phyloP scores from a whole-genome alignment of 2,113 vertebrate genomes.

The Onychorhynchus coronatus region DNA sequence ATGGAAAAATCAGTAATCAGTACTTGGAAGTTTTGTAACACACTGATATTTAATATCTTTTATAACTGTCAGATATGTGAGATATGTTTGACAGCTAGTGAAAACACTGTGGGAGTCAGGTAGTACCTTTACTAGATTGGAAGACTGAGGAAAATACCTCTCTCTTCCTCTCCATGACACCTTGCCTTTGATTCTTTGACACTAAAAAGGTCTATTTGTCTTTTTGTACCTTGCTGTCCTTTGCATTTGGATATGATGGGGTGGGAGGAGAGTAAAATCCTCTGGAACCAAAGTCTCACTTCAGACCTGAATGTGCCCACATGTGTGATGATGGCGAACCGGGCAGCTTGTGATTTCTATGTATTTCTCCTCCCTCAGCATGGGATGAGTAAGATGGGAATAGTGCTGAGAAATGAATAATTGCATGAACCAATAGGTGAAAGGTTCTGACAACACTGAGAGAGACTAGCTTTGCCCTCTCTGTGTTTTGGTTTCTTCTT shows the following conservation, averaged over 20 bases:
- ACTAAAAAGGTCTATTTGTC: background rate
- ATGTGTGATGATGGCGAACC: background rate
- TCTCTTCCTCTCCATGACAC: background rate
- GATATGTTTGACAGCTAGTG: slow-evolving; percentile 9
- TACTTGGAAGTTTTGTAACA: background rate
- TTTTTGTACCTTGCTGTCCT: background rate
- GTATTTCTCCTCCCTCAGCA: background rate
- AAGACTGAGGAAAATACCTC: background rate
- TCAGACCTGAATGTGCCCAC: background rate
- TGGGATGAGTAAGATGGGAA: background rate
- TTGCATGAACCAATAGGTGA: background rate
- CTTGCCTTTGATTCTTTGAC: background rate
- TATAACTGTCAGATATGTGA: background rate
- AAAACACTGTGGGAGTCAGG: slow-evolving; percentile 16
- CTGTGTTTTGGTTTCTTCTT: background rate
- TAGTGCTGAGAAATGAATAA: background rate
- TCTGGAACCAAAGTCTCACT: background rate
- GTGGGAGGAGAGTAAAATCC: background rate
- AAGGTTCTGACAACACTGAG: background rate
- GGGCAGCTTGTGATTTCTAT: background rate
- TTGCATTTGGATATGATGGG: background rate
- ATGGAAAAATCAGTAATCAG: background rate
- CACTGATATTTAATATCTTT: background rate
- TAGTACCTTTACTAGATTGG: background rate
- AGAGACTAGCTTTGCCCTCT: background rate